phyloP scores from a whole-genome alignment of 2,888 invertebrate genomes.

The Tetrapedia diversipes region DNA sequence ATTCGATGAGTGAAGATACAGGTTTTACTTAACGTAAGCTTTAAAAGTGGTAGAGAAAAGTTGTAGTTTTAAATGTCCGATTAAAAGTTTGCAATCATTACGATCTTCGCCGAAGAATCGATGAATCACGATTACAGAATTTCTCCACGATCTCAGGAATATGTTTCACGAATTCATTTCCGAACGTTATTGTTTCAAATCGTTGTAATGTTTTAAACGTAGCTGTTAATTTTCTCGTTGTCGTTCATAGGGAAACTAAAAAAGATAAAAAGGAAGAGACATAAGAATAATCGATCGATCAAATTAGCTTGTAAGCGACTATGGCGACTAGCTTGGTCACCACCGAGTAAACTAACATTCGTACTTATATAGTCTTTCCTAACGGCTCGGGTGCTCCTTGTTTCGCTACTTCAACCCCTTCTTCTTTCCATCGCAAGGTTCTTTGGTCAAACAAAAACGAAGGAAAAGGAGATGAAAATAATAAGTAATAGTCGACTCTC shows the following conservation, averaged over 20 bases:
- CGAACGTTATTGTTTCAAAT: conserved; percentile 11
- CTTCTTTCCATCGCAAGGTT: conserved; percentile 1
- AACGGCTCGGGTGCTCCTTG: conserved; percentile 61
- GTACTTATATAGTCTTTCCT: conserved; percentile 63
- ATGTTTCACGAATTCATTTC: conserved; percentile 25
- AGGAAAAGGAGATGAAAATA: background rate
- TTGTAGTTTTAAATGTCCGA: conserved; percentile 14
- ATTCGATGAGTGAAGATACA: conserved; percentile 15
- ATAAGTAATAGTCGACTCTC: no score
- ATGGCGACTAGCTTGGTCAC: conserved; percentile 50
- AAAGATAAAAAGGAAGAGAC: background rate
- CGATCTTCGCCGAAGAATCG: conserved; percentile 18
- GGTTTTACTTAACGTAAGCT: conserved; percentile 29
- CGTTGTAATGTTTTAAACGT: conserved; percentile 15
- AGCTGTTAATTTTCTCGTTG: conserved; percentile 16
- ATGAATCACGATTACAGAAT: conserved; percentile 30
- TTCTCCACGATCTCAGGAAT: conserved; percentile 51
- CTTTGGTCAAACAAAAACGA: no score
- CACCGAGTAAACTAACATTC: conserved; percentile 48
- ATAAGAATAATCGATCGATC: conserved; percentile 8
- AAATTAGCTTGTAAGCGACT: conserved; percentile 39
- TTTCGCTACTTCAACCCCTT: conserved; percentile 44
- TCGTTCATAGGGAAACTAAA: background rate
- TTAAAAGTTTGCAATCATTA: conserved; percentile 18
- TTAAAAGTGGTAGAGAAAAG: conserved; percentile 14